Percentiles rank a stretch among this genome's conserved stretches.
phyloP scores from a whole-genome alignment of 2,113 vertebrate genomes.

The Podiceps cristatus region DNA sequence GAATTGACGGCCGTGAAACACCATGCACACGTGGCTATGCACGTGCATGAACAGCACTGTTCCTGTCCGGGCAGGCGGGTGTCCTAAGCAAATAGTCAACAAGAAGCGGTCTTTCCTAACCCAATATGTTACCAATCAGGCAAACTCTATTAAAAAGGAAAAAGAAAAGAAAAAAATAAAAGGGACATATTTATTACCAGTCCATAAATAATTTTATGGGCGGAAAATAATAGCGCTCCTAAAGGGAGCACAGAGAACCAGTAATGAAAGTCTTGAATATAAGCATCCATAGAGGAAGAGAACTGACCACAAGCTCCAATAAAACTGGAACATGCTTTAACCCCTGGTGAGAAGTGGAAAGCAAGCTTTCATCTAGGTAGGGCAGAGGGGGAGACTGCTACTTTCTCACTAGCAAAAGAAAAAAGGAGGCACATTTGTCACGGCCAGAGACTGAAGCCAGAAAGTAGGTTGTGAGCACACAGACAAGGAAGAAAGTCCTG shows the following conservation, averaged over 20 bases:
- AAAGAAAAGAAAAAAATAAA: background rate
- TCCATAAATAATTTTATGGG: slow-evolving; percentile 72
- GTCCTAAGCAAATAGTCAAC: background rate
- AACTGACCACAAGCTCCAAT: slow-evolving; percentile 58
- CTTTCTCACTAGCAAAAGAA: background rate
- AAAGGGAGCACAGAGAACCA: slow-evolving; percentile 33
- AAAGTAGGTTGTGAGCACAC: background rate
- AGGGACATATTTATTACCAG: slow-evolving; percentile 35
- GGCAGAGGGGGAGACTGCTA: background rate
- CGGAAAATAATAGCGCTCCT: slow-evolving; percentile 67
- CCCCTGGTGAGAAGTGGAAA: slow-evolving; percentile 38
- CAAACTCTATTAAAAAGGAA: background rate
- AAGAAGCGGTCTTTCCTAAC: slow-evolving; percentile 36
- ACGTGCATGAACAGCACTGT: background rate
- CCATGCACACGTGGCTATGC: rapidly evolving
- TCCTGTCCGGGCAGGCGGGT: background rate
- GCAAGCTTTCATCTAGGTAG: slow-evolving; percentile 50
- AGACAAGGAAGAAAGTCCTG: background rate
- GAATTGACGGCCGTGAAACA: background rate
- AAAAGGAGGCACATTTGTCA: background rate
- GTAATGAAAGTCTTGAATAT: slow-evolving; percentile 68
- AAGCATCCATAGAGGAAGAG: slow-evolving; percentile 64
- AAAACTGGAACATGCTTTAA: slow-evolving; percentile 55
- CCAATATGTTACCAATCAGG: slow-evolving; percentile 44
- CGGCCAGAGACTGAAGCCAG: background rate